A percentile compares a stretch with the other conserved stretches of the same genome.
phyloP scores from a whole-genome alignment of 2,888 invertebrate genomes.

The Physocephala rufipes region DNA sequence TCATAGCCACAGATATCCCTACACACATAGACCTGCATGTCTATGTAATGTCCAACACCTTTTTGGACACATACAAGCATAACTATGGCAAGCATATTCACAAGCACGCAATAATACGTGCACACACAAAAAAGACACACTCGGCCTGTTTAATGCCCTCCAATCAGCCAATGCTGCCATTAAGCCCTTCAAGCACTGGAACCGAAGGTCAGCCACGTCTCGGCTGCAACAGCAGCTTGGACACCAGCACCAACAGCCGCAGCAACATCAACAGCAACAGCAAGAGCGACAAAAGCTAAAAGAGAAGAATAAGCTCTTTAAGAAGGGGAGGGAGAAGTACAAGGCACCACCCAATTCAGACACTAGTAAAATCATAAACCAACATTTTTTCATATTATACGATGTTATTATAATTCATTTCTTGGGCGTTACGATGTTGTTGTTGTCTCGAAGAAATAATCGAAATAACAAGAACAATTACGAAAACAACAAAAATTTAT shows the following conservation, averaged over 20 bases:
- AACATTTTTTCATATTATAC: neutral
- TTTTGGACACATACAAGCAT: neutral
- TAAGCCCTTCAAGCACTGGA: conserved; percentile 47
- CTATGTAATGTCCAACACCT: neutral
- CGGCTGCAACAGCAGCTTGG: conserved; percentile 2
- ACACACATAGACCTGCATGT: neutral
- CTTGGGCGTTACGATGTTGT: too few relatives aligned
- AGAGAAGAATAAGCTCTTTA: neutral
- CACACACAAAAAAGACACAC: neutral
- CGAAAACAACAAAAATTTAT: neutral
- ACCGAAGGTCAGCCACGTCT: conserved; percentile 39
- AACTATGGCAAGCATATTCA: neutral
- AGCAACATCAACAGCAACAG: neutral
- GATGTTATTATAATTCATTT: neutral
- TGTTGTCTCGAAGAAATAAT: too few relatives aligned
- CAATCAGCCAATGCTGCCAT: conserved; percentile 49
- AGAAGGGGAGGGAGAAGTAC: neutral
- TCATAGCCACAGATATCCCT: neutral
- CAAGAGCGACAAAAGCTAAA: neutral
- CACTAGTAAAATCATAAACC: conserved; percentile 13
- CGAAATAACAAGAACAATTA: neutral
- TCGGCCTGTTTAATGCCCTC: conserved; percentile 48
- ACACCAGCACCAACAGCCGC: neutral
- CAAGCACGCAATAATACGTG: neutral
- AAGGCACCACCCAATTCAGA: conserved; percentile 21